These are phyloP conservation scores for Danio jaintianensis DNA, from an alignment of 2,797 vertebrate species.

Conservation along the genomic window DNA sequence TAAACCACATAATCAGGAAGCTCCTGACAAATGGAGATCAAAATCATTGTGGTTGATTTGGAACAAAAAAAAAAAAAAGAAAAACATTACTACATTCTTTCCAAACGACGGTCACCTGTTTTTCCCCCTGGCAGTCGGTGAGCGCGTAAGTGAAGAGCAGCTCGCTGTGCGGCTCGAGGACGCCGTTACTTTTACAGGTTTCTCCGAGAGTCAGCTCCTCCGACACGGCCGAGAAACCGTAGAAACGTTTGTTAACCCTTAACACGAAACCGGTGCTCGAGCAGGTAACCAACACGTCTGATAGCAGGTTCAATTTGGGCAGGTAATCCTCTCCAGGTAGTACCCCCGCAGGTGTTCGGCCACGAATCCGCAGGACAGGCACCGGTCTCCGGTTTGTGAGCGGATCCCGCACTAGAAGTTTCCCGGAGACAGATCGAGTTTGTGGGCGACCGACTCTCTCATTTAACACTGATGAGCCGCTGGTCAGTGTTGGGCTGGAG, in stretches of 20 bases:
- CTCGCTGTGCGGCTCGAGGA: slow-evolving; percentile 65
- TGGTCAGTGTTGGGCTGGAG: background rate
- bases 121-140: slow-evolving; percentile 67
- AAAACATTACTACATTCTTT: background rate
- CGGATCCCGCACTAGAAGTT: background rate
- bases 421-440: background rate
- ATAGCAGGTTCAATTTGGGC: slow-evolving; percentile 34
- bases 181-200: slow-evolving; percentile 73
- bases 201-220: slow-evolving; percentile 71
- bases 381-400: background rate
- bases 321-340: slow-evolving; percentile 3
- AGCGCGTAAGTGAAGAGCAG: slow-evolving; percentile 75
- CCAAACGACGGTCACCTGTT: slow-evolving; percentile 63
- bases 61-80: accelerated
- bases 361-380: background rate
- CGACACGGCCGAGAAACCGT: slow-evolving; percentile 66
- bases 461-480: background rate
- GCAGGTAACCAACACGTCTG: slow-evolving; percentile 74
- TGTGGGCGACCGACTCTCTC: background rate
- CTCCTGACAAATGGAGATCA: slow-evolving; percentile 58
- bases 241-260: slow-evolving; percentile 72
- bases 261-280: slow-evolving; percentile 67
- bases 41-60: background rate
- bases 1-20: slow-evolving; percentile 65
- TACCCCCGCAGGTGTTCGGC: background rate